Conservation (phyloP, 2,888 invertebrate genomes). For the Eutolmus rufibarbis region DNA sequence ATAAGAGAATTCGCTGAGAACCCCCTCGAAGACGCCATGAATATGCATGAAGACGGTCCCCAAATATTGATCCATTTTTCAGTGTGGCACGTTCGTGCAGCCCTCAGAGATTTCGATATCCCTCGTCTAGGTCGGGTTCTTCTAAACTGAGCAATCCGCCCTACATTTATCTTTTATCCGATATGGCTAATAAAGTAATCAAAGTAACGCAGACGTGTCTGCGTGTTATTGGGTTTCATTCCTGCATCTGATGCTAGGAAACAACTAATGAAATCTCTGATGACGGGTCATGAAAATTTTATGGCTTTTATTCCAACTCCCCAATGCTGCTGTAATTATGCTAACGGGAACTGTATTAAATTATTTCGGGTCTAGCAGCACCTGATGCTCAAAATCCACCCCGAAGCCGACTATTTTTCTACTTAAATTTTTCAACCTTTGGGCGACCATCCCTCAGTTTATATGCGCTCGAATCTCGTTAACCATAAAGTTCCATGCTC, state of each 20-base stretch:
- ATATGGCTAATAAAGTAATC: constrained; percentile 12
- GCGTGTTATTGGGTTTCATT: not conserved
- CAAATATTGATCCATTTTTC: not conserved
- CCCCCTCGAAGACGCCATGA: not conserved
- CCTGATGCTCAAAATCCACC: not conserved
- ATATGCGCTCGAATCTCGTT: not conserved
- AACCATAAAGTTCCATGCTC: not conserved
- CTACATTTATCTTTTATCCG: constrained; percentile 1
- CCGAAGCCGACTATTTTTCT: not conserved
- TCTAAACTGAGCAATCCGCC: constrained; percentile 9
- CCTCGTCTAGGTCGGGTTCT: not conserved
- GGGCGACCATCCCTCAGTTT: not conserved
- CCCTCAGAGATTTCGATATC: not conserved
- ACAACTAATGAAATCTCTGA: constrained; percentile 1
- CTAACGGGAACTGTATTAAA: not conserved
- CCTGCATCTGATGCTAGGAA: not conserved
- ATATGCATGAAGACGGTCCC: not conserved
- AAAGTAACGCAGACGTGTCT: constrained; percentile 11
- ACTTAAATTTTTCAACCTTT: not conserved
- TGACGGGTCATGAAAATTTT: not conserved
- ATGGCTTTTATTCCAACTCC: not conserved
- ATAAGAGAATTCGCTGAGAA: not conserved
- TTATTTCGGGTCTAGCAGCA: not conserved
- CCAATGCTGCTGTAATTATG: not conserved
- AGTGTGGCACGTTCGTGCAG: not conserved